phyloP scores from a whole-genome alignment of 2,888 invertebrate species.

The Hypselothyrea guttata region DNA sequence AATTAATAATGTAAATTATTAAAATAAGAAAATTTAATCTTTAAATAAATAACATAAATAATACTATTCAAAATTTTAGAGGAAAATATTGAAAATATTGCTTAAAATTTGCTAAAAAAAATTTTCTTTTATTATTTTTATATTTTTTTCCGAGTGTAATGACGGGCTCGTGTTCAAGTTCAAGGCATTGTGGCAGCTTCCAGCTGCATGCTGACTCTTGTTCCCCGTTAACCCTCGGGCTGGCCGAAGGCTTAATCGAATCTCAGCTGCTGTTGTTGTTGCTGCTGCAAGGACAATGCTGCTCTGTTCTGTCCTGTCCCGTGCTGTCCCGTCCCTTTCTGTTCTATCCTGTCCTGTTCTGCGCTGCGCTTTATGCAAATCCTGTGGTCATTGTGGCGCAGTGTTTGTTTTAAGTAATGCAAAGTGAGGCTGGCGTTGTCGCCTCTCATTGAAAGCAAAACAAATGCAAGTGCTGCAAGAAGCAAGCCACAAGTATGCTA shows the following conservation, averaged over 20 bases:
- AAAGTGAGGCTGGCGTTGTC: slow-evolving; percentile 33
- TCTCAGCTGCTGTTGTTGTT: slow-evolving; percentile 31
- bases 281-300: slow-evolving; percentile 56
- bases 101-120: too few species aligned
- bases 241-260: slow-evolving; percentile 60
- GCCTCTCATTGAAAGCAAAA: neutral
- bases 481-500: too few species aligned
- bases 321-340: too few species aligned
- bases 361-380: slow-evolving; percentile 64
- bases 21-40: too few species aligned
- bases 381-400: slow-evolving; percentile 58
- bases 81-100: too few species aligned
- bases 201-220: slow-evolving; percentile 15
- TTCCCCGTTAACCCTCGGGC: slow-evolving; percentile 16
- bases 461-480: neutral
- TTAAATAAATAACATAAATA: too few species aligned
- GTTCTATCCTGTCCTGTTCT: too few species aligned
- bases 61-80: too few species aligned
- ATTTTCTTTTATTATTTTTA: too few species aligned
- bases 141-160: neutral
- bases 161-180: slow-evolving; percentile 37
- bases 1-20: too few species aligned
- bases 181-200: slow-evolving; percentile 33
- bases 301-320: slow-evolving; percentile 29
- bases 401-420: slow-evolving; percentile 58